Base-by-base conservation (phyloP, 2,888 invertebrate species). In the Epiblema foenella region DNA sequence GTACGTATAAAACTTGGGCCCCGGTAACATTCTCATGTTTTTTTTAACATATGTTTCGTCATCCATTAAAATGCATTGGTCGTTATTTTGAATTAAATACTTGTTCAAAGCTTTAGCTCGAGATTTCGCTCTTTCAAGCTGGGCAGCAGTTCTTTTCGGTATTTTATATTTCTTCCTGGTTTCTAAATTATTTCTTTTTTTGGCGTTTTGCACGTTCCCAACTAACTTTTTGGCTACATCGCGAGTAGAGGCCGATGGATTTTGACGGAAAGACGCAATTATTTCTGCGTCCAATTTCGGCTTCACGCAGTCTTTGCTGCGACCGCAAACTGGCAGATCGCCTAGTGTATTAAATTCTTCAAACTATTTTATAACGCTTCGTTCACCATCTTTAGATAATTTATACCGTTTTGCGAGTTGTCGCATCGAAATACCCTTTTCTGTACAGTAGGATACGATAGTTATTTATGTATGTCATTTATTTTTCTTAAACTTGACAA, bases 391-490 rank as follows among this genome's bases (percentile, higher is more conserved):
- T 11, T 37, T 39, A 17, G 12, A 58, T 37, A 58, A 17, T 18
- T 42, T 17, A 42, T 42, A 42, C 39, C 42, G 3, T 59, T 59
- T 59, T 59, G 42, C 39, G 39, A 42, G 42, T 59, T 59, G 18
- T 20, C 42, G 59, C 59, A 39, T 59, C 37, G 59, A 42, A 12
- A n/a, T n/a, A n/a, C n/a, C n/a, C n/a, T n/a, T n/a, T n/a, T n/a
- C n/a, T n/a, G n/a, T n/a, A n/a, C n/a, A n/a, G n/a, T n/a, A n/a
- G n/a, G n/a, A n/a, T n/a, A n/a, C n/a, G n/a, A n/a, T n/a, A n/a
- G n/a, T n/a, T n/a, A n/a, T n/a, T n/a, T n/a, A n/a, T n/a, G n/a
- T n/a, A n/a, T n/a, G n/a, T n/a, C n/a, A n/a, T n/a, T n/a, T n/a
- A n/a, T n/a, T n/a, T n/a, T n/a, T n/a, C n/a, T n/a, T n/a, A n/a